Conservation (phyloP, 2,113 vertebrate species). For the Tenebrosternarchus preto region DNA sequence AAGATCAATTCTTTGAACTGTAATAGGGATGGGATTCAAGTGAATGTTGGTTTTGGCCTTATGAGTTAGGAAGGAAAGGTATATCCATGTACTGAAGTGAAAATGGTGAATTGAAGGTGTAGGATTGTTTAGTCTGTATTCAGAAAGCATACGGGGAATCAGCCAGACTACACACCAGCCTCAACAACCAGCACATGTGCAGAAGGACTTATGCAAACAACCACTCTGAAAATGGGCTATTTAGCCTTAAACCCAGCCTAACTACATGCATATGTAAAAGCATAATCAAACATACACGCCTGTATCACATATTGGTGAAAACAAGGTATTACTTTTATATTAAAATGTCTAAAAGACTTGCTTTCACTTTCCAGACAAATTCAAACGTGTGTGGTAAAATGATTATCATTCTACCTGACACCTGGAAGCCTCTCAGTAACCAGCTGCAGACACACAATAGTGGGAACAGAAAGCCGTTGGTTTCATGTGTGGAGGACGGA, state of each 20-base stretch:
- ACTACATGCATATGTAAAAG: no score
- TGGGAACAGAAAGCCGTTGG: background rate
- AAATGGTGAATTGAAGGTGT: background rate
- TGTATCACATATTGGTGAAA: no score
- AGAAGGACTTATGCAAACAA: background rate
- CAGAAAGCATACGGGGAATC: conserved; percentile 4
- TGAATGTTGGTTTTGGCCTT: background rate
- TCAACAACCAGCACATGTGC: background rate
- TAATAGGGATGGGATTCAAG: background rate
- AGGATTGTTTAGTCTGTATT: conserved; percentile 38
- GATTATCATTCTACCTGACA: conserved; percentile 12
- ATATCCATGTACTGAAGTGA: background rate
- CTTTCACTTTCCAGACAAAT: background rate
- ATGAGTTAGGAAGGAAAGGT: background rate
- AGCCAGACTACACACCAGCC: background rate
- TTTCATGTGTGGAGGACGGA: background rate
- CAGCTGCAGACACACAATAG: background rate
- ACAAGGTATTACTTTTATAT: background rate
- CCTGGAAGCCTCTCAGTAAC: conserved; percentile 10
- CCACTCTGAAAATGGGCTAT: background rate
- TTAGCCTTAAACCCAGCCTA: no score
- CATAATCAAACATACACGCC: no score
- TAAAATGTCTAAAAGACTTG: background rate
- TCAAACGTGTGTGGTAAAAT: conserved; percentile 13
- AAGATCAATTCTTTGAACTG: background rate